phyloP scores from a whole-genome alignment of 2,113 vertebrate genomes.

The Paradoxurus hermaphroditus region DNA sequence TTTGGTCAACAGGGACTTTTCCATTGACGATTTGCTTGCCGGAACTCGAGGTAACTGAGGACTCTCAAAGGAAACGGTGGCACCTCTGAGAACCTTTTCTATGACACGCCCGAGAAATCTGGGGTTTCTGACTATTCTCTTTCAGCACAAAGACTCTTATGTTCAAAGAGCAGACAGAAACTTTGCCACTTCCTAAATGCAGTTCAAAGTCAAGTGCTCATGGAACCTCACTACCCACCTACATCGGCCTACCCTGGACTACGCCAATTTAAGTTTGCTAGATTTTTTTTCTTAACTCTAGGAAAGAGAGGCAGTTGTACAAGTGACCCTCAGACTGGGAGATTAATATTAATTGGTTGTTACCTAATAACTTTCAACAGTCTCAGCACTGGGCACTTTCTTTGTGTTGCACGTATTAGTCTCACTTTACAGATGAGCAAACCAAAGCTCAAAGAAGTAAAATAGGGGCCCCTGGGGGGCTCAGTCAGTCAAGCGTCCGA shows the following conservation, averaged over 20 bases:
- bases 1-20: neutral
- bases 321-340: neutral
- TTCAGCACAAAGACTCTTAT: neutral
- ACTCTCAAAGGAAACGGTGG: neutral
- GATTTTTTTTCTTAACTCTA: neutral
- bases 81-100: neutral
- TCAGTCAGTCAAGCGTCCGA: too few species aligned
- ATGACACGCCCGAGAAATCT: neutral
- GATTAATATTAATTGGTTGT: neutral
- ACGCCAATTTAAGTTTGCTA: neutral
- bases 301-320: neutral
- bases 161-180: neutral
- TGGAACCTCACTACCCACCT: neutral
- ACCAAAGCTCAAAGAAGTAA: neutral
- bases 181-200: neutral
- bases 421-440: neutral
- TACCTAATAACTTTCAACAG: neutral
- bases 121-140: neutral
- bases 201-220: neutral
- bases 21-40: neutral
- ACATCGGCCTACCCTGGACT: neutral
- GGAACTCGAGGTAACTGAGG: slow-evolving; percentile 18
- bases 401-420: neutral
- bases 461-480: neutral
- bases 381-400: neutral